Conservation (phyloP, 2,797 vertebrate species). For the Hyperoplus immaculatus region DNA sequence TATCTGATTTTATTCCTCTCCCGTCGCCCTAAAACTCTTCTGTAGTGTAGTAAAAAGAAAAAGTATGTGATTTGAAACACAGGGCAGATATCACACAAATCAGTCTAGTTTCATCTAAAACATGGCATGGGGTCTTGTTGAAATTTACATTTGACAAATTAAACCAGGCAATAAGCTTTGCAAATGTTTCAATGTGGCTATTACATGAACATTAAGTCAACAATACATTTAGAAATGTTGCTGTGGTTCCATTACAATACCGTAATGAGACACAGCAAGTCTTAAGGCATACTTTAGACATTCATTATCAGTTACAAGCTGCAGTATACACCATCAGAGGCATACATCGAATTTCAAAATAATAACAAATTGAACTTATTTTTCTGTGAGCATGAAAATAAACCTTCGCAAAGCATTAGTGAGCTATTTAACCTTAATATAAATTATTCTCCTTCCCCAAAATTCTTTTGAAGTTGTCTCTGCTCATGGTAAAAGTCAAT, state of each 20-base stretch:
- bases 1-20: no score
- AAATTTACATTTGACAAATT: not conserved
- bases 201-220: not conserved
- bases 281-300: not conserved
- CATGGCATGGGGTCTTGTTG: not conserved
- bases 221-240: not conserved
- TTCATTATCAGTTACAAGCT: not conserved
- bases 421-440: slow-evolving; percentile 34
- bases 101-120: not conserved
- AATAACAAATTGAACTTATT: slow-evolving; percentile 1
- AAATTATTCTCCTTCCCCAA: not conserved
- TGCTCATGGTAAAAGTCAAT: not conserved
- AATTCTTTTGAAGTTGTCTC: not conserved
- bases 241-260: not conserved
- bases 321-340: not conserved
- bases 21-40: no score
- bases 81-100: not conserved
- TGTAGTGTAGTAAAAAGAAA: no score
- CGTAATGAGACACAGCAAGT: not conserved
- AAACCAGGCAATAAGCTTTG: not conserved
- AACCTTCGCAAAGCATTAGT: slow-evolving; percentile 16
- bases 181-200: slow-evolving; percentile 3
- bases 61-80: no score
- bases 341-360: not conserved
- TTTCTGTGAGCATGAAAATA: slow-evolving; percentile 21